Evolutionary conservation across 30 jellyfish, hydroid and myxozoan genomes (phyloP), one percentile per base, ranked within the genome.

Genomic region (Cassiopea xamachana): DNA sequence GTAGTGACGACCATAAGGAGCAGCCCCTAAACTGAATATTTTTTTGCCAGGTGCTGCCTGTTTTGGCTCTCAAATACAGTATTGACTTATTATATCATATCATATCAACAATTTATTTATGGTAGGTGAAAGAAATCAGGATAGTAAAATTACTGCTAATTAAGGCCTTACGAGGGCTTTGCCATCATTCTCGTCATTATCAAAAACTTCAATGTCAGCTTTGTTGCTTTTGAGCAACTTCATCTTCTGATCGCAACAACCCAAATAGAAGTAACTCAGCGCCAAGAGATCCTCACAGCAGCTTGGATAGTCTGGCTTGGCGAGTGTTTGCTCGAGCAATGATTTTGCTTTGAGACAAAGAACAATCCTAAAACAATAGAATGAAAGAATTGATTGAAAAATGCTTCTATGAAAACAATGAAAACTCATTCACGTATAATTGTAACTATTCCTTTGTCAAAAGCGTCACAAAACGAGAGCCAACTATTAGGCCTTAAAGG

Each of bases 211-310:
- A 14, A 16, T 12, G 9, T 51, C 92, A 55, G 47, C 16, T 15
- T 72, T 48, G 7, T 58, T 69, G 4, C 69, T 6, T 46, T 87
- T 44, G 0, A 62, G 27, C n/a, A 60, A 48, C 46, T 2, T 72
- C 46, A 4, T 61, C 18, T 69, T 46, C 81, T 44, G 87, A 60
- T 87, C 83, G 49, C 72, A 87, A 73, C 82, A 88, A 9, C 95
- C 95, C 64, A 79, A 39, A 45, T 64, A 58, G 48, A 88, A 88
- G 69, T 50, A 77, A 55, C 72, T 73, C 75, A 69, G 69, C 62
- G 95, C 95, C 18, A 88, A 81, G 39, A 79, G 70, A 43, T 78
- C 95, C 13, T 79, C 64, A 51, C 73, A 58, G 3, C 75, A 44
- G 48, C 69, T 77, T 62, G 50, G 18, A 44, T 18, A 46, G 17